Evolutionary conservation across 1,140 invertebrate genomes (phyloP), one percentile per base, ranked within the genome.

Genomic region (Aphelinus certus): DNA sequence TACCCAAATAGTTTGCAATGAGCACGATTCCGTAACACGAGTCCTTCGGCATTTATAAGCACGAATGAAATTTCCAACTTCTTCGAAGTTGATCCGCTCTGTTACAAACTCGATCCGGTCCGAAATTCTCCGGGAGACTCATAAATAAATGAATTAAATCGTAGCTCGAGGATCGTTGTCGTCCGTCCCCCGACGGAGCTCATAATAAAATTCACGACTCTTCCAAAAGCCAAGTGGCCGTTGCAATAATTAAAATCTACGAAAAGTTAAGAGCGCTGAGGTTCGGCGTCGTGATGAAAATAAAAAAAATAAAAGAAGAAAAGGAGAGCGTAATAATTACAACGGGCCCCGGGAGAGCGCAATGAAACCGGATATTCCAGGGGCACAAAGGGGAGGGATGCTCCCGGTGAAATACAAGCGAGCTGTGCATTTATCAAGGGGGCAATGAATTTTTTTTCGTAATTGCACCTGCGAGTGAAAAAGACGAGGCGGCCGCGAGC

Each of bases 361-460:
- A 53, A 43, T 61, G 56, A 70, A 61, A 61, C 68, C 51, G 68
- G 56, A 70, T 68, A 68, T 58, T 58, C 66, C n/a, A 9, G 26
- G 26, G 26, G n/a, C 26, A 49, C 58, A 68, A 68, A 61, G 47
- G 55, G 26, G 26, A 26, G 26, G 26, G 26, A 26, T 26, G 26
- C 26, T 26, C 26, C 0, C 26, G 26, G 26, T 26, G 26, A 26
- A 26, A 48, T 6, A 56, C n/a, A 60, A 48, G 6, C 1, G 67
- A 60, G 56, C 3, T 3, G 42, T 60, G 48, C 69, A 63, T 71
- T 71, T 71, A 63, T 71, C 69, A 71, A 62, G 69, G n/a, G 60
- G 63, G 69, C 69, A 55, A 71, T 71, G 69, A 71, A 62, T 71
- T 71, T 71, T 26, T 26, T 53, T 71, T 71, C 69, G 49, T 63